These are phyloP conservation scores for Eulemur albifrons DNA, from an alignment of 2,797 vertebrate genomes.

Conservation along the genomic window DNA sequence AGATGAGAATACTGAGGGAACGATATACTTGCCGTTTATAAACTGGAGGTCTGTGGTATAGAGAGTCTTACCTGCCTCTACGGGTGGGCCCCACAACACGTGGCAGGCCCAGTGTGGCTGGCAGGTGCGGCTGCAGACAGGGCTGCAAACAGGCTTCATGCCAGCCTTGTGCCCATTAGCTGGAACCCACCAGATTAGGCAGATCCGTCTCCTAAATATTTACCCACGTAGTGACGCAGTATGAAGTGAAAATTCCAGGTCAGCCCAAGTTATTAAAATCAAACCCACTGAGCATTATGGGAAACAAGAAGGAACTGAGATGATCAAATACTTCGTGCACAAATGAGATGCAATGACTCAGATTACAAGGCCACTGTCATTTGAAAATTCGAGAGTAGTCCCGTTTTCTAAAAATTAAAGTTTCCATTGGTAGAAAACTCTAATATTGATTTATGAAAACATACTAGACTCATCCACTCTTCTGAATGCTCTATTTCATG, in stretches of 20 bases:
- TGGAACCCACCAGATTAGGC: neutral
- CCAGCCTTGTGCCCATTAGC: neutral
- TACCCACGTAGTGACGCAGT: neutral
- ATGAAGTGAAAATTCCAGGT: neutral
- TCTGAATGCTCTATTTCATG: neutral
- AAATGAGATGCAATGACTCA: neutral
- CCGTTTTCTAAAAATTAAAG: constrained; percentile 7
- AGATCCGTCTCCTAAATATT: neutral
- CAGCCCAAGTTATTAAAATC: neutral
- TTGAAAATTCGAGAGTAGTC: neutral
- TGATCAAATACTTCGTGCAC: neutral
- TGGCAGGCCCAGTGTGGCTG: neutral
- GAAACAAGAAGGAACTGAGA: neutral
- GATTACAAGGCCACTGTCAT: neutral
- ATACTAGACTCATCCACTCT: neutral
- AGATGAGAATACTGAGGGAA: neutral
- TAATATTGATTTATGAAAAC: neutral
- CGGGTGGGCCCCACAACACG: neutral
- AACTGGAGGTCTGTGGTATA: neutral
- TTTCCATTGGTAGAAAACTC: neutral
- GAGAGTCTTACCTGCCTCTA: neutral
- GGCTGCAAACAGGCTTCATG: neutral
- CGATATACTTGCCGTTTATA: neutral
- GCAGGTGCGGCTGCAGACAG: neutral
- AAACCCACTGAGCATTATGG: neutral